Base-by-base conservation (phyloP, 2,797 vertebrate genomes). In the Falco berigora region DNA sequence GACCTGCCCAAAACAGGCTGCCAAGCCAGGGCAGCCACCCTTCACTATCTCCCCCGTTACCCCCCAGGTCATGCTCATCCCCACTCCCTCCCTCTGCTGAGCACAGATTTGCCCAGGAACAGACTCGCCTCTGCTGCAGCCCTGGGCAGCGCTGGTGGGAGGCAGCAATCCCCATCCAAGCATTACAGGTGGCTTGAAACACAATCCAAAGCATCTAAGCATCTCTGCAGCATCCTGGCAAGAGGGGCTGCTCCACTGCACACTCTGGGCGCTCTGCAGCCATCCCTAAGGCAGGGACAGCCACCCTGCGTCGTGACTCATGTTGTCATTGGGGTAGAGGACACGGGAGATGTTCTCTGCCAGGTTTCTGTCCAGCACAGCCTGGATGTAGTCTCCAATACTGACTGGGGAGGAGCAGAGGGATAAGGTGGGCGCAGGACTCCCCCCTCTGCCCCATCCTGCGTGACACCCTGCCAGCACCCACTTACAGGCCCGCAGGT, bases 271-370 rank as follows among this genome's bases (percentile, higher is more conserved):
- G 36, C 23, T 8, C 32, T 12, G 42, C 3, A n/a, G 2, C 85
- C 23, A 21, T 3, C 42, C 85, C 38, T 18, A 47, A 20, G 53
- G 2, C 8, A 5, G 5, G 14, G 9, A 10, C 27, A 4, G 10
- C 32, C 40, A 30, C 30, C 40, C 46, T 13, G 2, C 24, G 2
- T 2, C 11, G 2, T 0, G 2, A 96, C 99, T 98, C 90, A 99
- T 99, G 3, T 99, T 99, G 95, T 99, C 99, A 4, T 99, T 99
- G 80, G 99, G 99, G 90, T 99, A 99, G 15, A 99, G 98, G 61
- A 99, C 99, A 1, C 99, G 98, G 50, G 99, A 99, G 90, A 99
- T 99, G 98, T 99, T 99, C 97, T 99, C 99, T 0, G 99, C 99
- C 97, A 99, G 94, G 79, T 99, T 99, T 76, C 99, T 98, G 98